Conservation (phyloP, 2,797 vertebrate genomes). For the Buceros bicornis region DNA sequence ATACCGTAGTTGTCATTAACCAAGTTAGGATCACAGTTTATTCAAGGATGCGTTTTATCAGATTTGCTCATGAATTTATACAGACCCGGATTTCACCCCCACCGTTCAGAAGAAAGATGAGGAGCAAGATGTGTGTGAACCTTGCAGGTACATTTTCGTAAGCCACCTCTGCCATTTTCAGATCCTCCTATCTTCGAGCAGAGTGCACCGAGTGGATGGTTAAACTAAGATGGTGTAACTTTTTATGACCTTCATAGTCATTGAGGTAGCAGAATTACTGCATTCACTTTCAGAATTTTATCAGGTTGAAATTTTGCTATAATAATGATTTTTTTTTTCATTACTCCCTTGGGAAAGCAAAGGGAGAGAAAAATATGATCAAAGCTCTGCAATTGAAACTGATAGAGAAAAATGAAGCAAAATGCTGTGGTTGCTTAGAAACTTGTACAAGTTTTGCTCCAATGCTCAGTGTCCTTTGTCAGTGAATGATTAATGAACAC, state of each 20-base stretch:
- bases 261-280: background rate
- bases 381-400: background rate
- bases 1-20: background rate
- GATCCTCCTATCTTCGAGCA: background rate
- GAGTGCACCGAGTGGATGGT: background rate
- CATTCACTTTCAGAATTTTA: background rate
- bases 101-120: background rate
- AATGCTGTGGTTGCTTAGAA: slow-evolving; percentile 49
- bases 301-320: background rate
- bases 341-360: background rate
- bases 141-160: fast-evolving
- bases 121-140: background rate
- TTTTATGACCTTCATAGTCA: background rate
- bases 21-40: background rate
- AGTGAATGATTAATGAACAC: background rate
- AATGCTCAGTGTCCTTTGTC: background rate
- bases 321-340: background rate
- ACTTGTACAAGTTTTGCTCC: slow-evolving; percentile 10
- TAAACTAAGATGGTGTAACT: background rate
- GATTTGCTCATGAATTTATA: background rate
- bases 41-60: background rate
- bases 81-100: background rate
- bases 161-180: background rate
- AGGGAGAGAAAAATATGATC: background rate
- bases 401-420: slow-evolving; percentile 28